Evolutionary conservation across 1,140 invertebrate species (phyloP), one percentile per base, ranked within the genome.

Genomic region (Sinella curviseta): DNA sequence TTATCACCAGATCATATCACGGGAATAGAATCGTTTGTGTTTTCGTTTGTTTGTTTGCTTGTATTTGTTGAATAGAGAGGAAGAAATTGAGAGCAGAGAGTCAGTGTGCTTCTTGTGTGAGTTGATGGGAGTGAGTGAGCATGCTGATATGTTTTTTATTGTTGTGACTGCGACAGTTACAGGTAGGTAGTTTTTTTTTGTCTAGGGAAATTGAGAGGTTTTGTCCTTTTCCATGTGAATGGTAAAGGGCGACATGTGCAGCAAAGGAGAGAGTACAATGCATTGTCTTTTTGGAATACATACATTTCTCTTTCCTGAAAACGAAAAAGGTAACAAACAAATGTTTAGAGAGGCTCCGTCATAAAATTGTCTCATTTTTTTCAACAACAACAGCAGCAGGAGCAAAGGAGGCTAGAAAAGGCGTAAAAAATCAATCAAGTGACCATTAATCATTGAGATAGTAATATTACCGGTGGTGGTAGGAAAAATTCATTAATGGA

Each of bases 361-460:
- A 65, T 65, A 33, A 70, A 70, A 70, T 4, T 70, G 65, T 70
- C 65, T 70, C 65, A 70, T 70, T 70, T 70, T 65, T n/a, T 65
- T 48, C 39, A 12, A 8, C 57, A n/a, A 4, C 24, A 8, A 16
- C 57, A n/a, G 57, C 14, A n/a, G 57, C 24, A 20, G 57, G 57
- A 65, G 8, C 39, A 20, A 12, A 48, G 39, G n/a, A n/a, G n/a
- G n/a, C n/a, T n/a, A n/a, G 39, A 20, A 48, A 70, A 70, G 31
- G 65, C 65, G 65, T 70, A 70, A 70, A 70, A 48, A 70, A 70
- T 33, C 28, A 70, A 70, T 70, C 65, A 33, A 70, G 31, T 70
- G 65, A 70, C 65, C 65, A 70, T 70, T 70, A 70, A 70, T 70
- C 65, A 70, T 70, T 2, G 26, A 70, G 65, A 70, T 70, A 70